Evolutionary conservation across 2,113 vertebrate species (phyloP).

Genomic region (Sturnus vulgaris): DNA sequence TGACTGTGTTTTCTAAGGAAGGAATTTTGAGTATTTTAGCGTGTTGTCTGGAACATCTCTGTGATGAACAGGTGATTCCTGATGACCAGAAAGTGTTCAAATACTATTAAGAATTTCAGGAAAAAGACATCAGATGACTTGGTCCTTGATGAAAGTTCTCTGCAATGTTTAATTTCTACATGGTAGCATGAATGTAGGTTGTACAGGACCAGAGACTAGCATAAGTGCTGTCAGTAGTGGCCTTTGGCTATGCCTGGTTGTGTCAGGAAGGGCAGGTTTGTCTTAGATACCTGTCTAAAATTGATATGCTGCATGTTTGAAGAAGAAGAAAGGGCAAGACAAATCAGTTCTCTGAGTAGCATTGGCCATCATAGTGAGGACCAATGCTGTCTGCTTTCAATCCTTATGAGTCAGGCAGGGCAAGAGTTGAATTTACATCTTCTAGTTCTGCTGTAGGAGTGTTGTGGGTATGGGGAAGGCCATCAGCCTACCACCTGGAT

Average conservation of each 20-base stretch:
- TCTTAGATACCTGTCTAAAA: not conserved
- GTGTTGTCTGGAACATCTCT: not conserved
- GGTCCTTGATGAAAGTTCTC: not conserved
- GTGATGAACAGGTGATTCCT: not conserved
- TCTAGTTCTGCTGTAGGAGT: not conserved
- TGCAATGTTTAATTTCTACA: not conserved
- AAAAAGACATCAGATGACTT: not conserved
- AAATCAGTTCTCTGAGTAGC: not conserved
- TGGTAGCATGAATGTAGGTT: not conserved
- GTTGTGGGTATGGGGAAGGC: accelerated
- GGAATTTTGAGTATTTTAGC: not conserved
- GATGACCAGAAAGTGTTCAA: not conserved
- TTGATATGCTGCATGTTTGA: not conserved
- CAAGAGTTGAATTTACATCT: not conserved
- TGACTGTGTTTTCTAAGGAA: not conserved
- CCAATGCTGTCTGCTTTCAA: not conserved
- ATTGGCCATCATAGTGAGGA: not conserved
- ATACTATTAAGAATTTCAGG: not conserved
- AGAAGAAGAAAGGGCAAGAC: not conserved
- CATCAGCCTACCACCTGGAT: not conserved
- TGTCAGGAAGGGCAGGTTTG: not conserved
- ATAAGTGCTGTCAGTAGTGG: not conserved
- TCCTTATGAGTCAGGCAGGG: not conserved
- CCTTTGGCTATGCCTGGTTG: not conserved
- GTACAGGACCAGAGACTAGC: not conserved